Evolutionary conservation across 2,113 vertebrate genomes (phyloP), one percentile per base, ranked within the genome.

Genomic region (Pseudorasbora parva): DNA sequence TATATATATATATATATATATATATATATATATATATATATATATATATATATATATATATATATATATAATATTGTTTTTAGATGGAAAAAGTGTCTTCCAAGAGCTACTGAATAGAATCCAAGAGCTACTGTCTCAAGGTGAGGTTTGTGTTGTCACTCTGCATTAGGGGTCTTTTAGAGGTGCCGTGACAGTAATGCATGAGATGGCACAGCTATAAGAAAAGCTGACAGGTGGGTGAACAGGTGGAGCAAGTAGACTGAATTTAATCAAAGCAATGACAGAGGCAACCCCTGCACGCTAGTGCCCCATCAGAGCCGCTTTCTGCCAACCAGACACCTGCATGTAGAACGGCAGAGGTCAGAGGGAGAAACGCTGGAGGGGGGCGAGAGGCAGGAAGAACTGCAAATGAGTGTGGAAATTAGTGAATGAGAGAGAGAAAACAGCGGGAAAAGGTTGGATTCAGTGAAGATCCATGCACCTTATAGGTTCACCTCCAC

Each of bases 251-350:
- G 54, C 49, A 85, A 78, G 81, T 56, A 75, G 82, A 62, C 21
- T 73, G 43, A 64, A 84, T 79, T 84, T 85, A 87, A 88, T 89
- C 83, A 81, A 82, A 79, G 62, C 78, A 78, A 82, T 89, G 87
- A 80, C 78, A 77, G 78, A 79, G 81, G 68, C 75, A 78, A 71
- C 78, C 56, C 80, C 74, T 59, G 85, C 76, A 72, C 57, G 60
- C 78, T 81, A 66, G 68, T 10, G 49, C 47, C 75, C 85, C 76
- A 75, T 83, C 68, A 83, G 81, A 83, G 76, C 45, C 19, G 54
- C 19, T 60, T 43, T 59, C 81, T 80, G 47, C 45, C 82, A 37
- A 1, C 8, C 73, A 78, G 64, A 81, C 62, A 76, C 49, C 81
- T 37, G 33, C 71, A 71, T 66, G 78, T 72, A 17, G 45, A 71